Evolutionary conservation across 2,888 invertebrate genomes (phyloP).

Genomic region (Nomada fabriciana): DNA sequence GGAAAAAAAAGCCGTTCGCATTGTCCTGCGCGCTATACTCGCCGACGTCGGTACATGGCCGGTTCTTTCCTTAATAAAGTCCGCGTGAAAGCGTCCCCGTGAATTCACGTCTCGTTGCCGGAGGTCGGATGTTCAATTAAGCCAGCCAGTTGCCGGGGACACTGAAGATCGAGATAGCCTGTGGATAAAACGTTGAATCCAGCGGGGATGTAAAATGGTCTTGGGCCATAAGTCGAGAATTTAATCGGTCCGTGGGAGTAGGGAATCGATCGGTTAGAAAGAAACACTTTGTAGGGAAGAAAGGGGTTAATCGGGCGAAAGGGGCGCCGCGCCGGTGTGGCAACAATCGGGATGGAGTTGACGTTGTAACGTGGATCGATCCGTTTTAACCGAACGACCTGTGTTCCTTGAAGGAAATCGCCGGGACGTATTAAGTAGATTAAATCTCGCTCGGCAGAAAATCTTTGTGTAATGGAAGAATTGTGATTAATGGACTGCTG

Average conservation of each 20-base stretch:
- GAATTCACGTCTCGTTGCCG: slow-evolving; percentile 22
- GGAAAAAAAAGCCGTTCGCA: slow-evolving; percentile 24
- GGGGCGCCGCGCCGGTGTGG: slow-evolving; percentile 1
- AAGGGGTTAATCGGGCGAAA: neutral
- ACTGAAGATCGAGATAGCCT: no score
- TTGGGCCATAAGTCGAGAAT: slow-evolving; percentile 12
- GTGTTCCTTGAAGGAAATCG: slow-evolving; percentile 7
- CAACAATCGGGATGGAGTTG: slow-evolving; percentile 31
- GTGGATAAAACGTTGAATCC: neutral
- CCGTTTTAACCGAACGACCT: slow-evolving; percentile 12
- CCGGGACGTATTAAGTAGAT: slow-evolving; percentile 33
- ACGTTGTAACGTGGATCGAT: slow-evolving; percentile 24
- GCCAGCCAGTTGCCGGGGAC: neutral
- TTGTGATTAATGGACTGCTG: neutral
- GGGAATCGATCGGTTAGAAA: slow-evolving; percentile 24
- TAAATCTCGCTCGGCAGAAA: slow-evolving; percentile 9
- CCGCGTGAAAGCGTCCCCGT: slow-evolving; percentile 49
- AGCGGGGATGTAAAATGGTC: neutral
- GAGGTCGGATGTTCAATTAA: slow-evolving; percentile 45
- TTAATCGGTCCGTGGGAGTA: slow-evolving; percentile 16
- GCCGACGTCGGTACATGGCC: slow-evolving; percentile 46
- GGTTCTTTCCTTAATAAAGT: slow-evolving; percentile 61
- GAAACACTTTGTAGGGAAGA: neutral
- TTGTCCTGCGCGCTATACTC: slow-evolving; percentile 55
- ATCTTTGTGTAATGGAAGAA: slow-evolving; percentile 6